A percentile compares a stretch with the other conserved stretches of the same genome.
Evolutionary conservation across 2,113 vertebrate genomes (phyloP).

Genomic region (Salvelinus alpinus): DNA sequence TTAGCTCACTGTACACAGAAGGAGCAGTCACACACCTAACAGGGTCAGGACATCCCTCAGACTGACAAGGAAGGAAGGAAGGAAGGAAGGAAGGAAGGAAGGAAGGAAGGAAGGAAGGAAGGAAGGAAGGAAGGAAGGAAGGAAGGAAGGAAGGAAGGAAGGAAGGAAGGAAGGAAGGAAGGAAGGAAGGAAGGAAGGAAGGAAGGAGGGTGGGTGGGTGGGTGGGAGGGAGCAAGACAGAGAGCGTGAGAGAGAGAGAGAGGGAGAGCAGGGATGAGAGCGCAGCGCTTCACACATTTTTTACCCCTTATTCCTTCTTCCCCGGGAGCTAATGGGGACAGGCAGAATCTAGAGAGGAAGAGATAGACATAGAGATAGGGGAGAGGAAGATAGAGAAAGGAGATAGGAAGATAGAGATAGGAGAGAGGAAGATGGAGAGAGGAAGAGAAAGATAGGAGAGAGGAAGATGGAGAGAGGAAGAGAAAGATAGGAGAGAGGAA

Average conservation of each 20-base stretch:
- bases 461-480: not conserved
- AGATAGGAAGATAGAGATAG: no score
- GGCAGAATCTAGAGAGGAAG: conserved; percentile 15
- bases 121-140: conserved; percentile 28
- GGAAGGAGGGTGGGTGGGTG: no score
- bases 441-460: not conserved
- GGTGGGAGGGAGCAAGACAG: no score
- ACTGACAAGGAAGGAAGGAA: conserved; percentile 65
- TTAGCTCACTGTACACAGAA: conserved; percentile 80
- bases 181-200: conserved; percentile 45
- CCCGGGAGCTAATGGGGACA: conserved; percentile 43
- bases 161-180: conserved; percentile 45
- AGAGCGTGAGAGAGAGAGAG: no score
- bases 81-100: conserved; percentile 19
- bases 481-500: no score
- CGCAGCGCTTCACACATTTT: no score
- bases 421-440: not conserved
- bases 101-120: conserved; percentile 27
- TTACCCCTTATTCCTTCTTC: conserved; percentile 3
- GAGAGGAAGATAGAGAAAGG: no score
- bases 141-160: conserved; percentile 47
- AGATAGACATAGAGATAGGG: no score
- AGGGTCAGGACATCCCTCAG: conserved; percentile 78
- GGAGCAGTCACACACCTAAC: conserved; percentile 42
- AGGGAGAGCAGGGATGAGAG: no score